phyloP scores from a whole-genome alignment of 2,113 vertebrate genomes.

The Misgurnus mizolepis region DNA sequence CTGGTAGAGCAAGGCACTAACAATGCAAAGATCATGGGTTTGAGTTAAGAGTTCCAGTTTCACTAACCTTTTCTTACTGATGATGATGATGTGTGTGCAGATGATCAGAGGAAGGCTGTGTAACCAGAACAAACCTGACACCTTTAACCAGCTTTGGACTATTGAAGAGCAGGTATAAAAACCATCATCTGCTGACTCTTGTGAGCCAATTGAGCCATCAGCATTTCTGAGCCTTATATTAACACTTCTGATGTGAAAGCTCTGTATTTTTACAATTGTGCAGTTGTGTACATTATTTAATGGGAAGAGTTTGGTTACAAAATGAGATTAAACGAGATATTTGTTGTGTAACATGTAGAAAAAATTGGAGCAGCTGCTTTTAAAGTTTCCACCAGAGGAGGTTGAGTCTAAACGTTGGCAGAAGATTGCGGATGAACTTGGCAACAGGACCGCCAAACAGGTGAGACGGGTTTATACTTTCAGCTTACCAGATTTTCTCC shows the following conservation, averaged over 20 bases:
- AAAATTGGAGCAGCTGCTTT: conserved; percentile 92
- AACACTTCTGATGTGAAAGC: too few relatives aligned
- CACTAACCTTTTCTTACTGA: conserved; percentile 50
- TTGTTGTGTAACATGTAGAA: conserved; percentile 73
- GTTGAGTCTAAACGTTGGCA: conserved; percentile 97
- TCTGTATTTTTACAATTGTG: too few relatives aligned
- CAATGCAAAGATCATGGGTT: conserved; percentile 4
- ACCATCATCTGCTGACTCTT: background rate
- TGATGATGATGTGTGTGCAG: conserved; percentile 64
- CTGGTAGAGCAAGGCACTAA: too few relatives aligned
- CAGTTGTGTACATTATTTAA: too few relatives aligned
- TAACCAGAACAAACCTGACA: conserved; percentile 93
- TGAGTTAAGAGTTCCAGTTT: background rate
- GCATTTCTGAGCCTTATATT: background rate
- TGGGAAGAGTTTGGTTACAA: too few relatives aligned
- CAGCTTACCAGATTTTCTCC: background rate
- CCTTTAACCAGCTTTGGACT: conserved; percentile 98
- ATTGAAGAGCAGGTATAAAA: conserved; percentile 92
- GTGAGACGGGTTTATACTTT: conserved; percentile 61
- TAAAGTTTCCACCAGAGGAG: conserved; percentile 96
- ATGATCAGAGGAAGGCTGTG: conserved; percentile 94
- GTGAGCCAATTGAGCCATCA: background rate
- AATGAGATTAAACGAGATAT: background rate
- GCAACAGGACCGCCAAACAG: conserved; percentile 96
- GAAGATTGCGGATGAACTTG: conserved; percentile 95